Evolutionary conservation across 2,888 invertebrate species (phyloP).

Genomic region (Parapristionchus giblindavisi): DNA sequence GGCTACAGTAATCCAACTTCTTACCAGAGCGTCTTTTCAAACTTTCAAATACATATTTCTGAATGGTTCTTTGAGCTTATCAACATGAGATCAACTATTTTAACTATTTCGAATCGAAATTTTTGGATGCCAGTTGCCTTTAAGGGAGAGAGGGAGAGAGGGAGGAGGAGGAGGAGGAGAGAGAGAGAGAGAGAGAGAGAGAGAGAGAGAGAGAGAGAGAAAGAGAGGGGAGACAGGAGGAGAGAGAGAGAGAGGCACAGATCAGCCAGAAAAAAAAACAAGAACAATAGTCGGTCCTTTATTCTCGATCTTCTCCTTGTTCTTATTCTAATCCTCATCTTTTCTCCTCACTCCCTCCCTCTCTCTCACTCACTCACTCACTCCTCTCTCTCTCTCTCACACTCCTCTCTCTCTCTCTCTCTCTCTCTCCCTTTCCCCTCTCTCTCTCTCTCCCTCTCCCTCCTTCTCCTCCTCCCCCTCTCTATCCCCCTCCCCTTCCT

Average conservation of each 20-base stretch:
- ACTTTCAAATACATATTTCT: no score
- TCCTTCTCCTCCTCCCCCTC: background rate
- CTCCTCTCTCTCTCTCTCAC: background rate
- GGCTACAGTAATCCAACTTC: no score
- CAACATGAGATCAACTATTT: no score
- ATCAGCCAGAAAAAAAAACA: background rate
- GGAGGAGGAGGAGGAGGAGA: background rate
- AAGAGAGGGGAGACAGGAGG: background rate
- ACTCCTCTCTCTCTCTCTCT: slow-evolving; percentile 25
- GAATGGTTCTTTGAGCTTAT: no score
- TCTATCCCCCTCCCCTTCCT: background rate
- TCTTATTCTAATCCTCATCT: no score
- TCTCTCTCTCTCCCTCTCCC: slow-evolving; percentile 3
- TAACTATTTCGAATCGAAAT: no score
- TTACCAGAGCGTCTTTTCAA: no score
- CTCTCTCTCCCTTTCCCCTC: background rate
- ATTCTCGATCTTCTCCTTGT: no score
- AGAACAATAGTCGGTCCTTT: background rate
- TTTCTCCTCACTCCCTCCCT: no score
- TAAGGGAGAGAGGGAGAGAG: no score
- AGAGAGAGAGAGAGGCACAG: background rate
- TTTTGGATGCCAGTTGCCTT: no score
- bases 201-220: background rate
- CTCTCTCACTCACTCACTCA: no score
- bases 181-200: background rate